Conservation (phyloP, 2,888 invertebrate species). For the Leucozona laternaria region DNA sequence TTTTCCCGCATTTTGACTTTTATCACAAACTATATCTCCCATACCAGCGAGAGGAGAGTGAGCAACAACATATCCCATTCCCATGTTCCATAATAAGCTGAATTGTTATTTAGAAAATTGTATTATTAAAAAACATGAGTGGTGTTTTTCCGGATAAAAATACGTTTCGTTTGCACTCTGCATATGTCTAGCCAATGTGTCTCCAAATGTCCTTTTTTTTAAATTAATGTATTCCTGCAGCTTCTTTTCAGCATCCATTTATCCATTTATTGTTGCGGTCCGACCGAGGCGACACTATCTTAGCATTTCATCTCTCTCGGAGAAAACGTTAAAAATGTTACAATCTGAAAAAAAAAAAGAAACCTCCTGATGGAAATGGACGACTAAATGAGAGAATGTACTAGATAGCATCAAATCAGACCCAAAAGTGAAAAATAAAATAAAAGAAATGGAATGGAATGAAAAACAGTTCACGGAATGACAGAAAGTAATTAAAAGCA, state of each 20-base stretch:
- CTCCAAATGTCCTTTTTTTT: constrained; percentile 72
- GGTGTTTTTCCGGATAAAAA: constrained; percentile 36
- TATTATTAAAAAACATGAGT: constrained; percentile 55
- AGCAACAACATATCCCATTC: background rate
- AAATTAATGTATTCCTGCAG: constrained; percentile 69
- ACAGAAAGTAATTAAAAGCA: constrained; percentile 74
- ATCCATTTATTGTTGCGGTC: constrained; percentile 55
- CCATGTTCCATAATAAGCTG: background rate
- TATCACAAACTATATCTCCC: constrained; percentile 34
- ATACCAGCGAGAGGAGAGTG: background rate
- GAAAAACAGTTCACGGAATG: constrained; percentile 57
- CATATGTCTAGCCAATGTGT: constrained; percentile 71
- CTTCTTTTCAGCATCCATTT: constrained; percentile 32
- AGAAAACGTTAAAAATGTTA: constrained; percentile 17
- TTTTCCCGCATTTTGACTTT: constrained; percentile 71
- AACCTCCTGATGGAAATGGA: constrained; percentile 39
- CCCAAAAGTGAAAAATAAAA: constrained; percentile 13
- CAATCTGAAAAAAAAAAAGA: constrained; percentile 19
- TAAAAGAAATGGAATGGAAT: background rate
- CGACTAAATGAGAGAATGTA: constrained; percentile 47
- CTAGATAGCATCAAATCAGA: constrained; percentile 64
- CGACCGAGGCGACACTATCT: constrained; percentile 59
- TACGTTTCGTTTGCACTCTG: constrained; percentile 42
- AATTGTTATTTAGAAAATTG: background rate
- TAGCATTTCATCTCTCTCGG: constrained; percentile 49